Conservation (phyloP, 1,140 invertebrate genomes). For the Drosophila micromelanica region DNA sequence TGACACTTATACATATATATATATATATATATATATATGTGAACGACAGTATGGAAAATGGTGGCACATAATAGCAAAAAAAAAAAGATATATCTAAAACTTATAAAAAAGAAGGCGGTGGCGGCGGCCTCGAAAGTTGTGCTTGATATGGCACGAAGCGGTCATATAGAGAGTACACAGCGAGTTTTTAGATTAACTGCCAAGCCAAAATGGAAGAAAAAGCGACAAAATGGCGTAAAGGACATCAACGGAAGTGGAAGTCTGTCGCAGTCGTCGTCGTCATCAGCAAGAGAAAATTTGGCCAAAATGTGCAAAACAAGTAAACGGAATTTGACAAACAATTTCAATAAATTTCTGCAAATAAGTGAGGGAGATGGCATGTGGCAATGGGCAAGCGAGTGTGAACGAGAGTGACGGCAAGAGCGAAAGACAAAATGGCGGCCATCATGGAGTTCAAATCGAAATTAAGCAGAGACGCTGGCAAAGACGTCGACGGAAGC, state of each 20-base stretch:
- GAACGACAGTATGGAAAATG: conserved; percentile 36
- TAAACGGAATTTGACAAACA: conserved; percentile 83
- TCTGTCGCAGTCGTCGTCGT: conserved; percentile 46
- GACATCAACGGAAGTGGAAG: conserved; percentile 65
- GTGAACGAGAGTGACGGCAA: conserved; percentile 9
- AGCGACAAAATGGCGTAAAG: conserved; percentile 61
- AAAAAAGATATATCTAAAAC: conserved; percentile 45
- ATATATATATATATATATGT: not conserved
- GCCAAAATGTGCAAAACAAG: conserved; percentile 78
- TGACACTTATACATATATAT: conserved; percentile 18
- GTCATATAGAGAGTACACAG: conserved; percentile 49
- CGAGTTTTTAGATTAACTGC: conserved; percentile 73
- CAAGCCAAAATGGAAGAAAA: conserved; percentile 17
- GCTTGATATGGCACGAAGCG: conserved; percentile 66
- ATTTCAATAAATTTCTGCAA: conserved; percentile 82
- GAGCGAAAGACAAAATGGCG: conserved; percentile 67
- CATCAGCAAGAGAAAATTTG: conserved; percentile 43
- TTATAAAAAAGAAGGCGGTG: conserved; percentile 46
- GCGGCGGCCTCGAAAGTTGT: conserved; percentile 42
- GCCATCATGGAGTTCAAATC: conserved; percentile 70
- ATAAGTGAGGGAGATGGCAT: conserved; percentile 67
- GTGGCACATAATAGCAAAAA: conserved; percentile 13
- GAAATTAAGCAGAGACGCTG: conserved; percentile 67
- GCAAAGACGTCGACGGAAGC: conserved; percentile 33
- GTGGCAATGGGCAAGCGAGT: conserved; percentile 1